A percentile compares a stretch with the other conserved stretches of the same genome.
Evolutionary conservation across 1,140 invertebrate genomes (phyloP).

Genomic region (Drosophila sechellia): DNA sequence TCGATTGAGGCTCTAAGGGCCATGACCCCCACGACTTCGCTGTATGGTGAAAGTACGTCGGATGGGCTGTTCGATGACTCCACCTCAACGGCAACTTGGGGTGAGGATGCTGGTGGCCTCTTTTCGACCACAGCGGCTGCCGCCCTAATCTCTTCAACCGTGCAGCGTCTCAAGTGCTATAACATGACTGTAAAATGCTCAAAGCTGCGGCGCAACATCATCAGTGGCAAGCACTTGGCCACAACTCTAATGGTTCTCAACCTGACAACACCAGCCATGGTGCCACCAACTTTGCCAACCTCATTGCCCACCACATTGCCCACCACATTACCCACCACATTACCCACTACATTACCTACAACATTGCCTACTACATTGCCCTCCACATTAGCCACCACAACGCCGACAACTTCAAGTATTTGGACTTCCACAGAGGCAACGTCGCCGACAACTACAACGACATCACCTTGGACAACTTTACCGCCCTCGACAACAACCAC

Average conservation of each 20-base stretch:
- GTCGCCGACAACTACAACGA: neutral
- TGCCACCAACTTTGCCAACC: conserved; percentile 34
- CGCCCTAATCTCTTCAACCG: conserved; percentile 26
- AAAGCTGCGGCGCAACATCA: conserved; percentile 53
- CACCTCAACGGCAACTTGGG: conserved; percentile 35
- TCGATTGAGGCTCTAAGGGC: conserved; percentile 58
- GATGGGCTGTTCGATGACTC: conserved; percentile 53
- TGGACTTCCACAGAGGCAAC: conserved; percentile 36
- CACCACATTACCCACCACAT: conserved; percentile 11
- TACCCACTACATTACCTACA: conserved; percentile 29
- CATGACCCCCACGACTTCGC: conserved; percentile 57
- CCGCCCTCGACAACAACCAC: conserved; percentile 21
- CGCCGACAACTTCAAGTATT: neutral
- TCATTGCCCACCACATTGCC: conserved; percentile 34
- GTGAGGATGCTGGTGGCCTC: conserved; percentile 23
- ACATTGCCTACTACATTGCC: conserved; percentile 33
- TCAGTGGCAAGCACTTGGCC: conserved; percentile 54
- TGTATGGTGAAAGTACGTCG: conserved; percentile 57
- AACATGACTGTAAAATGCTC: conserved; percentile 79
- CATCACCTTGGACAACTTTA: conserved; percentile 32
- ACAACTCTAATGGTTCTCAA: conserved; percentile 73
- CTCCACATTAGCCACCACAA: conserved; percentile 6
- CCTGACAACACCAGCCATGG: conserved; percentile 66
- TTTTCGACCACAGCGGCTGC: conserved; percentile 59
- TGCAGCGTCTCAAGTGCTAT: conserved; percentile 69